Base-by-base conservation (phyloP, 2,113 vertebrate genomes). In the Osmerus eperlanus region DNA sequence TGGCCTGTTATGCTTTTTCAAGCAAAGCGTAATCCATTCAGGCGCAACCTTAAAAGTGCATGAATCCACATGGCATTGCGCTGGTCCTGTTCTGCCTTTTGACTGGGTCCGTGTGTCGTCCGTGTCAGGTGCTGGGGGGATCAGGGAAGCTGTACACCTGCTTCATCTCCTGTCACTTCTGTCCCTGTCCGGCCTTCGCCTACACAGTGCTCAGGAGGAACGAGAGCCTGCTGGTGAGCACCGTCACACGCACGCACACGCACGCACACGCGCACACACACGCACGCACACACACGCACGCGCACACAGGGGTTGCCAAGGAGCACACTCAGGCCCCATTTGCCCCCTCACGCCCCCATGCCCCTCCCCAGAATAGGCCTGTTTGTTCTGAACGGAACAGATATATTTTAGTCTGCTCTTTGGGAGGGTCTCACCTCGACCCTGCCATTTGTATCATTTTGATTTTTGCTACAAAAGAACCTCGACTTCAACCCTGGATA, bases 81-180 rank as follows among this genome's bases (percentile, higher is more conserved):
- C 25, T 58, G 18, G 14, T 25, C 25, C n/a, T 29, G 36, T 23
- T 53, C 11, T 65, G 9, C 58, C 16, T 72, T 72, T 16, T 72
- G 1, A 52, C 32, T 32, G 6, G 11, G n/a, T 25, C 18, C 56
- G 2, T 78, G 6, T 72, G 29, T 79, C 64, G 0, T 19, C 14
- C 79, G 18, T 85, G 81, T 19, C 88, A 98, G 97, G 95, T 98
- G 4, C 83, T 86, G 0, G 96, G 97, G 54, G 94, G 90, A 68
- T 97, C 96, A 0, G 94, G 96, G 0, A 92, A 86, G 21, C 83
- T 91, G 65, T 99, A 99, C 85, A 94, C 85, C 2, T 98, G 96
- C 82, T 93, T 94, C 61, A 81, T 90, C 18, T 94, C 94, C 80
- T 98, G 97, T 78, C 97, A 97, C 82, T 97, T 93, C 84, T 99